A percentile compares a stretch with the other conserved stretches of the same genome.
Evolutionary conservation across 2,113 vertebrate genomes (phyloP).

Genomic region (Serilophus lunatus): DNA sequence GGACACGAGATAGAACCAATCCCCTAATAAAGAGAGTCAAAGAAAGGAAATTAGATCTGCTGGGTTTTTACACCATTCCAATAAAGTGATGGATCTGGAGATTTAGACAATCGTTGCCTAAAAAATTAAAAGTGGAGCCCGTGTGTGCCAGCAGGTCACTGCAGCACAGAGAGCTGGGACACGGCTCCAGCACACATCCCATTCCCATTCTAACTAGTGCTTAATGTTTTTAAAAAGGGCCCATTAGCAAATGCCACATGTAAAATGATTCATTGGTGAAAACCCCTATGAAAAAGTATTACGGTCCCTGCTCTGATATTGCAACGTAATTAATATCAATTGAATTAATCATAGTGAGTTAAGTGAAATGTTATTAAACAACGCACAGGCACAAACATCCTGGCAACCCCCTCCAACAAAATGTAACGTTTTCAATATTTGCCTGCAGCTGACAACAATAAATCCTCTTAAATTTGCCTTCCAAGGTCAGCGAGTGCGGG

Average conservation of each 20-base stretch:
- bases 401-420: background rate
- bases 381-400: background rate
- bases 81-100: constrained; percentile 1
- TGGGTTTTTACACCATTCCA: background rate
- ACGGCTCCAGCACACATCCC: background rate
- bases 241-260: constrained; percentile 31
- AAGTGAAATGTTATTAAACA: constrained; percentile 52
- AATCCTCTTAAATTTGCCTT: constrained; percentile 56
- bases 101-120: background rate
- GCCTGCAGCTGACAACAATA: constrained; percentile 41
- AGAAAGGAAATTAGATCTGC: constrained; percentile 27
- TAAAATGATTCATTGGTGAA: background rate
- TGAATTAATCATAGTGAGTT: constrained; percentile 37
- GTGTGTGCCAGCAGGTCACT: background rate
- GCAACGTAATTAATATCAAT: constrained; percentile 32
- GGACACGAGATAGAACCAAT: constrained; percentile 36
- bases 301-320: constrained; percentile 28
- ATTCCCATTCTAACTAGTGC: background rate
- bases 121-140: background rate
- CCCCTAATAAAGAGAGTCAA: constrained; percentile 43
- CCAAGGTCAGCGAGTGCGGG: constrained; percentile 66
- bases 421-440: background rate
- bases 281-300: constrained; percentile 24
- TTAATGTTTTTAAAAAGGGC: constrained; percentile 13
- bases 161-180: background rate